Conservation (phyloP, 1,140 invertebrate genomes). For the Meloidogyne chitwoodi region DNA sequence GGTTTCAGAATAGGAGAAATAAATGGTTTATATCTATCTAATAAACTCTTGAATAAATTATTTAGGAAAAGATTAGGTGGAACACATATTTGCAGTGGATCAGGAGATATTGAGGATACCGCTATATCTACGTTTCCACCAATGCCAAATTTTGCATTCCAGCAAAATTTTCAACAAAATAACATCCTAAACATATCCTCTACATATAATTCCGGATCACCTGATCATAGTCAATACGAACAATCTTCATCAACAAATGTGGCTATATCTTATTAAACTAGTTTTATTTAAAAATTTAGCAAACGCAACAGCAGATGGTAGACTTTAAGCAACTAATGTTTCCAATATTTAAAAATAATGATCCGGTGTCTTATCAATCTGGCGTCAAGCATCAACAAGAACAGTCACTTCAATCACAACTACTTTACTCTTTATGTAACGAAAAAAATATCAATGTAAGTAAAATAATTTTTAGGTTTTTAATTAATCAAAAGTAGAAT, state of each 20-base stretch:
- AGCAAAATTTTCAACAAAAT: not conserved
- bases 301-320: too few species aligned
- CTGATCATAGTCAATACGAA: not conserved
- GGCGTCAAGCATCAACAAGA: too few species aligned
- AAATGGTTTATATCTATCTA: constrained; percentile 64
- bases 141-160: not conserved
- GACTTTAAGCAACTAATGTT: too few species aligned
- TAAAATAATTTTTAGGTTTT: too few species aligned
- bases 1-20: constrained; percentile 89
- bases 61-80: not conserved
- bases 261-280: too few species aligned
- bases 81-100: not conserved
- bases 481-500: too few species aligned
- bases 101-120: not conserved
- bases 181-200: not conserved
- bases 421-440: too few species aligned
- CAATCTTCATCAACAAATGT: not conserved
- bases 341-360: too few species aligned
- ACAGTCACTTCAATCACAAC: too few species aligned
- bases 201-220: not conserved
- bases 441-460: too few species aligned
- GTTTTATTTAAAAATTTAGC: not conserved
- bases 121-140: not conserved
- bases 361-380: too few species aligned
- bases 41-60: not conserved